These are phyloP conservation scores for Rhagophthalmus giganteus DNA, from an alignment of 2,888 invertebrate species.

Conservation along the genomic window DNA sequence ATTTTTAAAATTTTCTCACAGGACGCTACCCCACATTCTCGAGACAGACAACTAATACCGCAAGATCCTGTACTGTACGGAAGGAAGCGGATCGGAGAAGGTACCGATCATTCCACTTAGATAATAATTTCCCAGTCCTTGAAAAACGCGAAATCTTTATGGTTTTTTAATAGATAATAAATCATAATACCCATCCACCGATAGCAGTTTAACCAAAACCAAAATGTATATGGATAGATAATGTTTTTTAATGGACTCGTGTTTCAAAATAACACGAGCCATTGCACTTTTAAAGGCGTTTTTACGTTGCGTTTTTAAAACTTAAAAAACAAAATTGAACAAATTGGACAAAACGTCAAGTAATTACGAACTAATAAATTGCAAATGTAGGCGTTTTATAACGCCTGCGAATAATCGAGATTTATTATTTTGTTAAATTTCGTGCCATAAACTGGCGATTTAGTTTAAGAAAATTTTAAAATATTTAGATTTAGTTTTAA, in stretches of 20 bases:
- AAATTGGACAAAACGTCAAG: too few relatives aligned
- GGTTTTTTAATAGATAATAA: constrained; percentile 13
- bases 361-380: too few relatives aligned
- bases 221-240: too few relatives aligned
- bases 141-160: constrained; percentile 22
- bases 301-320: too few relatives aligned
- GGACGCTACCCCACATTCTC: constrained; percentile 15
- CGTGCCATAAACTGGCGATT: too few relatives aligned
- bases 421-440: background rate
- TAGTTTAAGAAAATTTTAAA: background rate
- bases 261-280: too few relatives aligned
- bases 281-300: too few relatives aligned
- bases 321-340: too few relatives aligned
- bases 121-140: constrained; percentile 36
- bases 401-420: background rate
- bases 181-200: background rate
- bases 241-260: too few relatives aligned
- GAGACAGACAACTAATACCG: constrained; percentile 36
- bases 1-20: constrained; percentile 18
- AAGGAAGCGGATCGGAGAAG: constrained; percentile 38
- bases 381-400: too few relatives aligned
- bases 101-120: constrained; percentile 27
- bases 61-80: constrained; percentile 32
- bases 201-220: background rate
- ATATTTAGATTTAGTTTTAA: background rate